Base-by-base conservation (phyloP, 1,140 invertebrate genomes). In the Mizuhopecten yessoensis region DNA sequence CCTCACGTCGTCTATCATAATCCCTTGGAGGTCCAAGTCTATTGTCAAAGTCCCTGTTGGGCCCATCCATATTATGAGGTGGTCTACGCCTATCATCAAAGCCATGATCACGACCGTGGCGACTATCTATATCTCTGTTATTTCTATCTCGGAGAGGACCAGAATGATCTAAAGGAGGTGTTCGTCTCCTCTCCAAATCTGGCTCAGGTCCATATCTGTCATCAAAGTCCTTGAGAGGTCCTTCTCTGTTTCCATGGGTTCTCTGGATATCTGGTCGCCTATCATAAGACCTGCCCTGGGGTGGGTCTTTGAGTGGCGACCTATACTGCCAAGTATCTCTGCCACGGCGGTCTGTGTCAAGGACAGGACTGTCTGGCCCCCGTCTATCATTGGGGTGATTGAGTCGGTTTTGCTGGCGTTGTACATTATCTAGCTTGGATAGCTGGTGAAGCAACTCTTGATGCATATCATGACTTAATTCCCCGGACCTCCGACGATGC, bases 381-480 rank as follows among this genome's bases (percentile, higher is more conserved):
- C 29, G 57, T 7, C 23, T 1, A 29, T 75, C 9, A n/a, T 29
- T 39, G 20, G 57, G 23, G 23, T 29, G 29, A n/a, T 13, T 86
- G 20, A 42, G 45, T 42, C 91, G 75, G 86, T 92, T 86, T 86
- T 93, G 91, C 33, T 89, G 92, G 39, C 98, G 98, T 90, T 98
- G 97, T 29, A 97, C 97, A 93, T 98, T 98, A 92, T 98, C 98
- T 91, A 98, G 97, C 92, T 98, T 97, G 87, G 94, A 93, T 39
- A 97, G 98, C 94, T 98, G 98, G 93, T 98, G 97, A 5, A 99
- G 95, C 11, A 98, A 97, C 89, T 96, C 96, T 92, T 98, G 98
- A 94, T 98, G 98, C 94, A 98, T 98, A 15, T 97, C 97, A 94
- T 98, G 98, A 39, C 98, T 98, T 39, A 99, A 97, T 23, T 97